These are phyloP conservation scores for Propithecus deckenii DNA, from an alignment of 2,797 vertebrate genomes.

Conservation along the genomic window DNA sequence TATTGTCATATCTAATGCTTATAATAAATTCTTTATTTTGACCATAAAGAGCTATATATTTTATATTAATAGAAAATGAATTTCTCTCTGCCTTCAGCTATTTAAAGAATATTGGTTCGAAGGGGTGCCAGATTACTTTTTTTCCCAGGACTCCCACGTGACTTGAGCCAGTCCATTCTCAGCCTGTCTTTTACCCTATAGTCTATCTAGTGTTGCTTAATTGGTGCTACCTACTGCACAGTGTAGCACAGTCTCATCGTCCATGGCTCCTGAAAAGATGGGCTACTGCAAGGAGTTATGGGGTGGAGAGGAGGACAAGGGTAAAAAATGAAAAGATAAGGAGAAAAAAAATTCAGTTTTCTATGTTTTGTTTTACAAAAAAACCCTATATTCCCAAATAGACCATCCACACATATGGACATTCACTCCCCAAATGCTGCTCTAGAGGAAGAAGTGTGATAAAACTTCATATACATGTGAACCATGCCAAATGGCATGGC, in stretches of 20 bases:
- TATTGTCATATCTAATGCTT: conserved; percentile 26
- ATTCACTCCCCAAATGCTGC: neutral
- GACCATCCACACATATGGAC: neutral
- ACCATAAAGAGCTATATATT: conserved; percentile 52
- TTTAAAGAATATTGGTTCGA: conserved; percentile 56
- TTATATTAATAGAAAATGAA: conserved; percentile 60
- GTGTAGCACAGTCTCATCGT: neutral
- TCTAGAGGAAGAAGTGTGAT: neutral
- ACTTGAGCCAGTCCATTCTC: neutral
- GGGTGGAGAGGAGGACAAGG: neutral
- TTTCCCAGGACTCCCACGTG: neutral
- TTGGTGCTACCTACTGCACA: neutral
- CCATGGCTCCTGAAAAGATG: conserved; percentile 17
- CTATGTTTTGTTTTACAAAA: conserved; percentile 14
- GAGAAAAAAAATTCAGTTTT: neutral
- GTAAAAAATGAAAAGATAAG: neutral
- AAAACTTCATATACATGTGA: neutral
- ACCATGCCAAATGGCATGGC: neutral
- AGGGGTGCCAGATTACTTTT: neutral
- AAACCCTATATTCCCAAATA: neutral
- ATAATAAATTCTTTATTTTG: conserved; percentile 62
- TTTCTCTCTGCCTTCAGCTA: conserved; percentile 50
- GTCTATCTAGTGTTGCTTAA: neutral
- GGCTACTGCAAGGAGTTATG: neutral
- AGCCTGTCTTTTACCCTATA: neutral